Evolutionary conservation across 1,140 invertebrate species (phyloP).

Genomic region (Ooceraea biroi): DNA sequence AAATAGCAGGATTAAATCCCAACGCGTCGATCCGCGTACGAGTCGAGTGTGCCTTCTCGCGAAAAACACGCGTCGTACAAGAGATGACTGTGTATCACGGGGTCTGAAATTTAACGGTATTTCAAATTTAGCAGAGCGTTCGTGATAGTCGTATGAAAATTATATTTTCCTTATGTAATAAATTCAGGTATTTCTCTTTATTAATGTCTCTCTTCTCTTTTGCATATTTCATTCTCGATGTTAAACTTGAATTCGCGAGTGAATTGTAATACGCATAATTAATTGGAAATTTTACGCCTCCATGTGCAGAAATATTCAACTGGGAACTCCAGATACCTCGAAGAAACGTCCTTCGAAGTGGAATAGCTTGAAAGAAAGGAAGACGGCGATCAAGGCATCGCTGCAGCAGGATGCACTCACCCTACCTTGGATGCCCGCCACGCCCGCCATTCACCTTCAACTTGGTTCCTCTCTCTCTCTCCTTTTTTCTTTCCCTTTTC

Average conservation of each 20-base stretch:
- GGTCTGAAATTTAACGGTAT: not conserved
- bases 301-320: conserved; percentile 32
- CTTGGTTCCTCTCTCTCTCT: conserved; percentile 73
- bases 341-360: conserved; percentile 59
- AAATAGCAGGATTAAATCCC: conserved; percentile 56
- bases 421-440: conserved; percentile 75
- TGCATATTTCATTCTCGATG: not conserved
- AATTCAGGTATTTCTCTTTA: too few species aligned
- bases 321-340: conserved; percentile 47
- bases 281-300: not conserved
- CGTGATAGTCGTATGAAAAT: too few species aligned
- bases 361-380: conserved; percentile 71
- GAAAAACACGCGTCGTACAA: conserved; percentile 12
- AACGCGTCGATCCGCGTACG: conserved; percentile 12
- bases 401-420: conserved; percentile 80
- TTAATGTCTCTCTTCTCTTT: too few species aligned
- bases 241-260: not conserved
- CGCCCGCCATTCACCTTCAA: conserved; percentile 84
- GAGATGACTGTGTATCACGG: not conserved
- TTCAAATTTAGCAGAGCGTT: not conserved
- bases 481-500: conserved; percentile 21
- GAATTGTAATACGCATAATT: not conserved
- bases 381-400: conserved; percentile 77
- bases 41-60: conserved; percentile 8
- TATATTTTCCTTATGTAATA: too few species aligned